Percentiles rank a stretch among this genome's conserved stretches.
These are phyloP conservation scores for Drusus annulatus DNA, from an alignment of 1,140 invertebrate species.

Conservation along the genomic window DNA sequence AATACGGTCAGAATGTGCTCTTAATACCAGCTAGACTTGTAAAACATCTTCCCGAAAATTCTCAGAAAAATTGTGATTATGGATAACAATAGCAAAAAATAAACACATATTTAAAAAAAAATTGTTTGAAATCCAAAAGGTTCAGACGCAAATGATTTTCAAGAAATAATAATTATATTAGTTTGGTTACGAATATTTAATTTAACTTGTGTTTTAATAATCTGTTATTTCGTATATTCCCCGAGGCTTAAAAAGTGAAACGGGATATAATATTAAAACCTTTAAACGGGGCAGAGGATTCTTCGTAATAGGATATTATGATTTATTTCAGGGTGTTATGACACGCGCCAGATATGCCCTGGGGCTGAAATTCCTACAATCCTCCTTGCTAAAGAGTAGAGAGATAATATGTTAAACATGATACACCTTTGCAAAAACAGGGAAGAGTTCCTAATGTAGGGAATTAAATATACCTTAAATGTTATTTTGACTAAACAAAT, in stretches of 20 bases:
- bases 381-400: conserved; percentile 17
- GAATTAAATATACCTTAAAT: too few relatives aligned
- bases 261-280: conserved; percentile 30
- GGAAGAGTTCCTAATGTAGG: neutral
- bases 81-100: too few relatives aligned
- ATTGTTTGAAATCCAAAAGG: too few relatives aligned
- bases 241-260: conserved; percentile 35
- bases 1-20: too few relatives aligned
- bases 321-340: conserved; percentile 51
- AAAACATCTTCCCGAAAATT: too few relatives aligned
- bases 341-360: conserved; percentile 44
- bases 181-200: neutral
- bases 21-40: too few relatives aligned
- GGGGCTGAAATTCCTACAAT: conserved; percentile 42
- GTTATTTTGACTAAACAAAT: too few relatives aligned
- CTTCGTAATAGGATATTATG: conserved; percentile 48
- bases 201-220: neutral
- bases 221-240: conserved; percentile 14
- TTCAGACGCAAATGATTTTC: too few relatives aligned
- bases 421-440: conserved; percentile 40
- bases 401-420: conserved; percentile 56
- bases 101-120: too few relatives aligned
- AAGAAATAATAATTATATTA: neutral
- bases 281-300: neutral
- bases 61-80: too few relatives aligned